Percentiles rank a stretch among this genome's conserved stretches.
phyloP scores from a whole-genome alignment of 2,797 vertebrate species.

The Heliangelus exortis region DNA sequence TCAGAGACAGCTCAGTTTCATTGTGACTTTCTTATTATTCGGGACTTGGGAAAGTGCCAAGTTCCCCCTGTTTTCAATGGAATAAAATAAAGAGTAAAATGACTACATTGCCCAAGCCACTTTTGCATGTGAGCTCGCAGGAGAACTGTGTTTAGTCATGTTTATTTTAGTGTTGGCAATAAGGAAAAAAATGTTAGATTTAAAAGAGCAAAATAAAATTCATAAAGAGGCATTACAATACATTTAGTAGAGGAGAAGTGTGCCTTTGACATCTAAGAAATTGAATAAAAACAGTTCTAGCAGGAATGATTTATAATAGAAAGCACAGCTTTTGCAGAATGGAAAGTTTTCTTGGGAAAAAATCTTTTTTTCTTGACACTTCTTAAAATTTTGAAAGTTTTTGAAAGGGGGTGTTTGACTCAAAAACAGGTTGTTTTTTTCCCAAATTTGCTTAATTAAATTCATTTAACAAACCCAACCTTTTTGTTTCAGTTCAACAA shows the following conservation, averaged over 20 bases:
- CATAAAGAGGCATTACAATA: background rate
- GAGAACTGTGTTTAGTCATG: constrained; percentile 40
- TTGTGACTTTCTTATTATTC: background rate
- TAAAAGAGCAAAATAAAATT: background rate
- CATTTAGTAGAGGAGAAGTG: background rate
- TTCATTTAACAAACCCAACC: too few species aligned
- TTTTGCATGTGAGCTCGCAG: constrained; percentile 11
- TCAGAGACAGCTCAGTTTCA: background rate
- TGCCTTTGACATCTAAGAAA: constrained; percentile 4
- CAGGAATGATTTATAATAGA: background rate
- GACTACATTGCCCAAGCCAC: background rate
- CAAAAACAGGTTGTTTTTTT: background rate
- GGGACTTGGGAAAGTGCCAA: background rate
- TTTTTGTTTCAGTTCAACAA: background rate
- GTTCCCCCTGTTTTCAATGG: constrained; percentile 6
- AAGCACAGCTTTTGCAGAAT: background rate
- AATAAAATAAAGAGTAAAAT: constrained; percentile 31
- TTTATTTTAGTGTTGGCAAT: constrained; percentile 29
- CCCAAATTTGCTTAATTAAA: background rate
- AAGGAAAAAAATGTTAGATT: constrained; percentile 40
- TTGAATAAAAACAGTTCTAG: background rate
- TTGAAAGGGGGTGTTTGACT: background rate
- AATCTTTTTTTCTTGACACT: background rate
- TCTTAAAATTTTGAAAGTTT: background rate
- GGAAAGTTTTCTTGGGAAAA: background rate